Evolutionary conservation across 2,888 invertebrate species (phyloP).

Genomic region (Plagodis pulveraria): DNA sequence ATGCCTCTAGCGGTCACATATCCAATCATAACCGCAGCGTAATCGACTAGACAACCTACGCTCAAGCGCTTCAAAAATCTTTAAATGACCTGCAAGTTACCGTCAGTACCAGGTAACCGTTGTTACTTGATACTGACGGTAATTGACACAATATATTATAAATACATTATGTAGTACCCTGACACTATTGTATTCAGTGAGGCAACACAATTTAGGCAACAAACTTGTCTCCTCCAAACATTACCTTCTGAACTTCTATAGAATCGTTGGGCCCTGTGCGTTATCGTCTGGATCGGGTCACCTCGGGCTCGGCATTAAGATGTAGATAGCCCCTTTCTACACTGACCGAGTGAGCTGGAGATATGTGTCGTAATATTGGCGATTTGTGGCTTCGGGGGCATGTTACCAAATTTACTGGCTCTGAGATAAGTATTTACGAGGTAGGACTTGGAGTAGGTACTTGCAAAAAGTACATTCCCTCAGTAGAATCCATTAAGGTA

Average conservation of each 20-base stretch:
- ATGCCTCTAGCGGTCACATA: no score
- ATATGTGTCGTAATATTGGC: constrained; percentile 16
- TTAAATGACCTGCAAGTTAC: no score
- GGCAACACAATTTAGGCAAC: neutral
- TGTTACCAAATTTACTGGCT: constrained; percentile 6
- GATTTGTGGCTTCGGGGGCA: constrained; percentile 18
- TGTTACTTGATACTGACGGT: no score
- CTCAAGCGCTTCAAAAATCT: no score
- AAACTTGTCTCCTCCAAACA: neutral
- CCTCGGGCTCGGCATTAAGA: constrained; percentile 52
- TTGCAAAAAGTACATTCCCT: neutral
- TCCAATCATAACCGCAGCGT: no score
- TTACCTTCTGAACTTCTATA: neutral
- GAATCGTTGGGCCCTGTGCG: constrained; percentile 1
- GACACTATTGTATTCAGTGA: neutral
- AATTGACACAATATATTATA: no score
- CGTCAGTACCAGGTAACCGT: no score
- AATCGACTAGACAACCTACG: no score
- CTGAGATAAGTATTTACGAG: neutral
- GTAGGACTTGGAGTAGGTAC: no score
- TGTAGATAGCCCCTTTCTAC: constrained; percentile 48
- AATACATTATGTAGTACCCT: no score
- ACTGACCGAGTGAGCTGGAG: constrained; percentile 37
- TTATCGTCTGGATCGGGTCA: constrained; percentile 56
- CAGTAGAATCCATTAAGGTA: neutral